Conservation (phyloP, 2,888 invertebrate genomes). For the Formica aserva region DNA sequence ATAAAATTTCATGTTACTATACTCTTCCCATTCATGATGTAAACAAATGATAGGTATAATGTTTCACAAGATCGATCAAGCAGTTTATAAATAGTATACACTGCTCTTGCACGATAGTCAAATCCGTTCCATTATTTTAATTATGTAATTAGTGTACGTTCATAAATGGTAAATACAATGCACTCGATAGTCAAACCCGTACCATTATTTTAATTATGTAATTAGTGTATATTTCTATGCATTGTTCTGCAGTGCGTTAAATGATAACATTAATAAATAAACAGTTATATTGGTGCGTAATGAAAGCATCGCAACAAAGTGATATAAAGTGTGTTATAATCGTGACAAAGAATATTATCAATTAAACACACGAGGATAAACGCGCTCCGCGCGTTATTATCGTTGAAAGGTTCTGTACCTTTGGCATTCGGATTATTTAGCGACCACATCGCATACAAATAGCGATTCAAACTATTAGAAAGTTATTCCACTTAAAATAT, state of each 20-base stretch:
- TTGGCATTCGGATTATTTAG: conserved; percentile 29
- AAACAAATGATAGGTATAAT: conserved; percentile 36
- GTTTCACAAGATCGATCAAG: conserved; percentile 30
- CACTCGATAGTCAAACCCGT: not conserved
- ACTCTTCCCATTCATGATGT: conserved; percentile 36
- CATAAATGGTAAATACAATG: conserved; percentile 20
- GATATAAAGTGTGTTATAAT: conserved; percentile 24
- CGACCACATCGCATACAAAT: conserved; percentile 21
- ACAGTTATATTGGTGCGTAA: not conserved
- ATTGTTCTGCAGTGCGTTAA: not conserved
- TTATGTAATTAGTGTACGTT: not conserved
- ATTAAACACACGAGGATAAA: conserved; percentile 4
- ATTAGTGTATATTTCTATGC: conserved; percentile 5
- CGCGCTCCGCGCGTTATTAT: not conserved
- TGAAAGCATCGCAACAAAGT: conserved; percentile 17
- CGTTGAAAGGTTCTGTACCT: conserved; percentile 1
- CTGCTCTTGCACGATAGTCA: not conserved
- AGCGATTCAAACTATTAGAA: conserved; percentile 50
- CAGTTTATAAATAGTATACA: conserved; percentile 24
- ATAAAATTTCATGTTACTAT: conserved; percentile 24
- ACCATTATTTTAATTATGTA: conserved; percentile 40
- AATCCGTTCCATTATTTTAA: not conserved
- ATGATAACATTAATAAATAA: conserved; percentile 25
- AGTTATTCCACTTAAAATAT: conserved; percentile 45
- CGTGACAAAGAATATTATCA: conserved; percentile 27